Percentiles rank a stretch among this genome's conserved stretches.
These are phyloP conservation scores for Pelodytes ibericus DNA, from an alignment of 2,797 vertebrate species.

Conservation along the genomic window DNA sequence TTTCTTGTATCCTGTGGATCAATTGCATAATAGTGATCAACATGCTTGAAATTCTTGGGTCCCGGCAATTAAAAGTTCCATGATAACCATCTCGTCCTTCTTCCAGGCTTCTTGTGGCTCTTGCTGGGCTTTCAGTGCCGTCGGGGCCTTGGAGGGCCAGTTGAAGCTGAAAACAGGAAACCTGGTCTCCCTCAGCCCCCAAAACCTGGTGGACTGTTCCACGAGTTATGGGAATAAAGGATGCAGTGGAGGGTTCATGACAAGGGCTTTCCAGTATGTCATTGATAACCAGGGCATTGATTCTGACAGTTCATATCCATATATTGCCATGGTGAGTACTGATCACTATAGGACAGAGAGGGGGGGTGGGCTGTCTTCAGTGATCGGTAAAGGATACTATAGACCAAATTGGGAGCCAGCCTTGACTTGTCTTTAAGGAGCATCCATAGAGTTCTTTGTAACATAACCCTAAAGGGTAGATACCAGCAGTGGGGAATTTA, in stretches of 20 bases:
- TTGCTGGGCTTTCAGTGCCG: conserved; percentile 84
- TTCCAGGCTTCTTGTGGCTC: conserved; percentile 77
- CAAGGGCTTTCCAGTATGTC: conserved; percentile 73
- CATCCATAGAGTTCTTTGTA: too few species aligned
- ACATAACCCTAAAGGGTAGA: too few species aligned
- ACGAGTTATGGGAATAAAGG: conserved; percentile 73
- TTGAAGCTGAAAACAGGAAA: conserved; percentile 70
- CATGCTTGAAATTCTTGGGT: too few species aligned
- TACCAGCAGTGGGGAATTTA: too few species aligned
- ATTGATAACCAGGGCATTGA: conserved; percentile 79
- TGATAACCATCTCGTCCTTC: too few species aligned
- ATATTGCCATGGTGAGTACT: conserved; percentile 67
- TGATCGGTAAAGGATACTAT: too few species aligned
- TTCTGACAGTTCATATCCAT: conserved; percentile 75
- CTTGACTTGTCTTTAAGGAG: too few species aligned
- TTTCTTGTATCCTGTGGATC: too few species aligned
- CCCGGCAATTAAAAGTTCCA: too few species aligned
- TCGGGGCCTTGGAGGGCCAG: conserved; percentile 79
- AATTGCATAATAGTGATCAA: too few species aligned
- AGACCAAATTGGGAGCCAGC: too few species aligned
- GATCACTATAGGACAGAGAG: not conserved
- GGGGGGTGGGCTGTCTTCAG: too few species aligned
- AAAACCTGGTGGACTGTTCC: conserved; percentile 82
- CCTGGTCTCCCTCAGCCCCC: conserved; percentile 77
- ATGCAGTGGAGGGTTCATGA: conserved; percentile 75